phyloP scores from a whole-genome alignment of 1,140 invertebrate species.

The Rhyacophila brunnea region DNA sequence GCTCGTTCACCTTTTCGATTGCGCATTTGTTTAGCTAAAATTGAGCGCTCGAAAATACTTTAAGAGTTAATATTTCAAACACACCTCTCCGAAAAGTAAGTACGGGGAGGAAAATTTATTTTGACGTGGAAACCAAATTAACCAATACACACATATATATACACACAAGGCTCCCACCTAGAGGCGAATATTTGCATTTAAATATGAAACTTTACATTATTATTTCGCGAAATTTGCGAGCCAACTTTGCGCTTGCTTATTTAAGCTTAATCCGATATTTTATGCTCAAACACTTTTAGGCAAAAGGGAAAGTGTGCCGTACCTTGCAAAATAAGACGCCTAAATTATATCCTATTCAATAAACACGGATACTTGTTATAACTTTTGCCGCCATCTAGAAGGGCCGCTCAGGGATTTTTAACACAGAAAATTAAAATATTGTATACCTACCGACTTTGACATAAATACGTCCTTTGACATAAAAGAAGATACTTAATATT shows the following conservation, averaged over 20 bases:
- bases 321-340: neutral
- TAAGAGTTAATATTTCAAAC: too few relatives aligned
- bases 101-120: too few relatives aligned
- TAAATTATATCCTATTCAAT: neutral
- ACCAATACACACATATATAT: neutral
- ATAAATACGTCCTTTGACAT: too few relatives aligned
- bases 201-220: conserved; percentile 17
- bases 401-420: too few relatives aligned
- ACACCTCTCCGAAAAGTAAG: too few relatives aligned
- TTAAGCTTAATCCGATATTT: conserved; percentile 31
- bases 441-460: too few relatives aligned
- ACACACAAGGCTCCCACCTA: neutral
- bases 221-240: neutral
- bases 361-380: neutral
- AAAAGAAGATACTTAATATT: too few relatives aligned
- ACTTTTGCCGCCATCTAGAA: neutral
- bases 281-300: conserved; percentile 21
- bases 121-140: too few relatives aligned
- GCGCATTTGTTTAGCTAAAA: too few relatives aligned
- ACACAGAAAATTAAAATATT: too few relatives aligned
- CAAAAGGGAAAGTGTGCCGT: conserved; percentile 16
- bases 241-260: conserved; percentile 18
- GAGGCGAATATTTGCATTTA: conserved; percentile 21
- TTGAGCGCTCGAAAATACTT: too few relatives aligned
- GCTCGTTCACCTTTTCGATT: too few relatives aligned